A percentile compares a stretch with the other conserved stretches of the same genome.
phyloP scores from a whole-genome alignment of 1,140 invertebrate species.

The Zaprionus kolodkinae region DNA sequence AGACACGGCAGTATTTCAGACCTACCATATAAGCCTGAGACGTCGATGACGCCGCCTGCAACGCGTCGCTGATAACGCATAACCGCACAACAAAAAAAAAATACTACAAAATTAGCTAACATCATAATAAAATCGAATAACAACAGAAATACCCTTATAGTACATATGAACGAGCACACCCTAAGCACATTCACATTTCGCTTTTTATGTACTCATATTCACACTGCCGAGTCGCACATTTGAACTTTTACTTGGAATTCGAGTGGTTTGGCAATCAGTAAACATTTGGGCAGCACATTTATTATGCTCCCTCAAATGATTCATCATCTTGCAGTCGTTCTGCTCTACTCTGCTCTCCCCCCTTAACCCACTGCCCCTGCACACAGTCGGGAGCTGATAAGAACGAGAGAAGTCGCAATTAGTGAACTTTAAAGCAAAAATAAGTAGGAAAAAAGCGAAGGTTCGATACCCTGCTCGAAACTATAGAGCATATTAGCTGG shows the following conservation, averaged over 20 bases:
- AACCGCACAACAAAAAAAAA: background rate
- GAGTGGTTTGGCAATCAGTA: background rate
- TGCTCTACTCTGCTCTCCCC: too few species aligned
- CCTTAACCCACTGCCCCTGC: background rate
- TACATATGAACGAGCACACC: background rate
- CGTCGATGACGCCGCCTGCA: background rate
- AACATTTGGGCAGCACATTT: constrained; percentile 6
- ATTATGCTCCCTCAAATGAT: constrained; percentile 15
- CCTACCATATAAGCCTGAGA: constrained; percentile 65
- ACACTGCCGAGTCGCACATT: constrained; percentile 2
- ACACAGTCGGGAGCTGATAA: constrained; percentile 28
- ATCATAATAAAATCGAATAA: constrained; percentile 53
- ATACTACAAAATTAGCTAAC: constrained; percentile 9
- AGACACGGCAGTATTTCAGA: constrained; percentile 33
- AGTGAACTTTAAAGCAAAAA: constrained; percentile 52
- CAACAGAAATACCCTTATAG: background rate
- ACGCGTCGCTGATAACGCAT: constrained; percentile 4
- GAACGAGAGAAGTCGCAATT: constrained; percentile 50
- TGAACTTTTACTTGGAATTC: constrained; percentile 49
- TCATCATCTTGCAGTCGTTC: constrained; percentile 40
- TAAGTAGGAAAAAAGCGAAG: too few species aligned
- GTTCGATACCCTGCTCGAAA: too few species aligned
- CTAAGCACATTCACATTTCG: background rate
- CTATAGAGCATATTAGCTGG: too few species aligned
- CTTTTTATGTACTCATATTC: too few species aligned